These are phyloP conservation scores for Holotrichia oblita DNA, from an alignment of 1,140 invertebrate species.

Conservation along the genomic window DNA sequence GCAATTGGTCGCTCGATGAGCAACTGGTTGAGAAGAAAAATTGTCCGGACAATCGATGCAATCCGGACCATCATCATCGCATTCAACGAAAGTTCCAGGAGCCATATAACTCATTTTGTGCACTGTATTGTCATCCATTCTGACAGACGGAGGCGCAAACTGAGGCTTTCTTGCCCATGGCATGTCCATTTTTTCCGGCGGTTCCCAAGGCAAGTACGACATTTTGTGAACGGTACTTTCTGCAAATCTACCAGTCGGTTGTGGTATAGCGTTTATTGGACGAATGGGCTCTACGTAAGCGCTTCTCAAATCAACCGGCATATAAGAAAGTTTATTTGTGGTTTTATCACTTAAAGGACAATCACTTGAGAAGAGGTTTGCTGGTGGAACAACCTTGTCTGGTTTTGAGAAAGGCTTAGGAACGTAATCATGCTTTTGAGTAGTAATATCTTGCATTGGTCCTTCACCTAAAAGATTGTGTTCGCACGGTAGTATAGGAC, in stretches of 20 bases:
- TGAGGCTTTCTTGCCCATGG: constrained; percentile 61
- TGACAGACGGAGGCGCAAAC: constrained; percentile 59
- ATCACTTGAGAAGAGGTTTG: constrained; percentile 60
- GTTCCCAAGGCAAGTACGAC: constrained; percentile 63
- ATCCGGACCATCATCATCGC: constrained; percentile 57
- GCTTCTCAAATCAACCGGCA: constrained; percentile 62
- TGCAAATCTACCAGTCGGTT: constrained; percentile 66
- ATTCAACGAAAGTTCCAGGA: constrained; percentile 63
- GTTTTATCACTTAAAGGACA: constrained; percentile 63
- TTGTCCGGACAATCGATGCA: constrained; percentile 56
- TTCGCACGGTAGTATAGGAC: constrained; percentile 59
- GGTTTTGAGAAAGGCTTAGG: constrained; percentile 67
- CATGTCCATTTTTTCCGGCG: constrained; percentile 57
- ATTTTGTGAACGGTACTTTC: constrained; percentile 69
- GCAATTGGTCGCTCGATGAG: constrained; percentile 44
- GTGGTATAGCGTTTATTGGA: constrained; percentile 62
- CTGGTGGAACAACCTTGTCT: constrained; percentile 60
- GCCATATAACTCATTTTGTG: constrained; percentile 63
- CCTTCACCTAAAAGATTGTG: constrained; percentile 65
- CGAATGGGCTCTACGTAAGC: constrained; percentile 61
- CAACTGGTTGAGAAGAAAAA: constrained; percentile 44
- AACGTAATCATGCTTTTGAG: constrained; percentile 76
- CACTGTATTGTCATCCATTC: constrained; percentile 62
- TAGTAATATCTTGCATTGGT: constrained; percentile 76
- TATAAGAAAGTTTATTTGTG: constrained; percentile 65